These are phyloP conservation scores for Zoanthus sansibaricus DNA, from an alignment of 92 coral and sea anemone genomes.

Conservation along the genomic window DNA sequence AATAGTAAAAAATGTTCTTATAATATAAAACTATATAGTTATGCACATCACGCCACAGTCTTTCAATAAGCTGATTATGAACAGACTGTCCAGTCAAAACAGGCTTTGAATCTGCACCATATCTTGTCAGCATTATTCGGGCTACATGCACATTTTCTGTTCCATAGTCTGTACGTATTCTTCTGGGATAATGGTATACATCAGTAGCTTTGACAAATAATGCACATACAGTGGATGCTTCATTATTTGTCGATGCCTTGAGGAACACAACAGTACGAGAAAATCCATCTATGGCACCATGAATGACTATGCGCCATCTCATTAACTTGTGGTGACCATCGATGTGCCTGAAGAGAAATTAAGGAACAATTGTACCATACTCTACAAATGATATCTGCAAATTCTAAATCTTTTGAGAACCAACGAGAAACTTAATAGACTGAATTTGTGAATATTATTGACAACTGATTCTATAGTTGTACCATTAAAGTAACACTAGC, in stretches of 20 bases:
- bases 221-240: slow-evolving; percentile 25
- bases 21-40: slow-evolving; percentile 18
- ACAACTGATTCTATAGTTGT: slow-evolving; percentile 1
- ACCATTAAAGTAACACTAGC: slow-evolving; percentile 4
- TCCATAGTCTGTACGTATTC: slow-evolving; percentile 55
- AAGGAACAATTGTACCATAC: slow-evolving; percentile 12
- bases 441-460: slow-evolving; percentile 10
- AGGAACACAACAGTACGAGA: slow-evolving; percentile 47
- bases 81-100: slow-evolving; percentile 73
- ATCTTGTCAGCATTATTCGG: slow-evolving; percentile 52
- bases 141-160: slow-evolving; percentile 59
- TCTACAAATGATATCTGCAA: not conserved
- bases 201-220: slow-evolving; percentile 33
- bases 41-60: slow-evolving; percentile 67
- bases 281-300: slow-evolving; percentile 51
- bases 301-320: slow-evolving; percentile 34
- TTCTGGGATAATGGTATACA: slow-evolving; percentile 43
- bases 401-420: slow-evolving; percentile 18
- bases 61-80: slow-evolving; percentile 59
- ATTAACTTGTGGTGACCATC: not conserved
- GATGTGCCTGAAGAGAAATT: slow-evolving; percentile 55
- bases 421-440: slow-evolving; percentile 20
- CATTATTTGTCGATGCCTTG: slow-evolving; percentile 29
- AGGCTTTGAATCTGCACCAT: slow-evolving; percentile 58
- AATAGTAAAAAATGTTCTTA: slow-evolving; percentile 54